Percentiles rank a stretch among this genome's conserved stretches.
phyloP scores from a whole-genome alignment of 2,888 invertebrate genomes.

The Epirrhoe alternata region DNA sequence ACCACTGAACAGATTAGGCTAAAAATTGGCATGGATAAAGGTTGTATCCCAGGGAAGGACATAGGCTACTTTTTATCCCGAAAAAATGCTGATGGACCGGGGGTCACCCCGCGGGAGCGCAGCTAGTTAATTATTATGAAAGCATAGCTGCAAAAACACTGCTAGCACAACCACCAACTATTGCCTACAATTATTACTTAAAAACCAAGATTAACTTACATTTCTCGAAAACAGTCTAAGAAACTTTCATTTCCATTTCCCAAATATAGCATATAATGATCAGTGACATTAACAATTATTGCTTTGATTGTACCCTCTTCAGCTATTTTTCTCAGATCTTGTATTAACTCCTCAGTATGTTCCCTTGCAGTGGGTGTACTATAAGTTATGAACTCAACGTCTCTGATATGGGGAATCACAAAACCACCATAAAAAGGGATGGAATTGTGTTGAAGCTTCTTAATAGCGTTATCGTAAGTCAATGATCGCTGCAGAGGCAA shows the following conservation, averaged over 20 bases:
- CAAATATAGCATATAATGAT: slow-evolving; percentile 68
- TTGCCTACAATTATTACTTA: no score
- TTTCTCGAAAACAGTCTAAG: slow-evolving; percentile 67
- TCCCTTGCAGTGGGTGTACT: slow-evolving; percentile 46
- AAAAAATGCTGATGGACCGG: no score
- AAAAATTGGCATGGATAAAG: no score
- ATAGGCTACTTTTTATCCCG: no score
- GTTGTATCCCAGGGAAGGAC: no score
- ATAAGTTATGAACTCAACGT: slow-evolving; percentile 68
- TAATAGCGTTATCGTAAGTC: slow-evolving; percentile 59
- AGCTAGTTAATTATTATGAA: no score
- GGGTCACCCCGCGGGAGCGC: no score
- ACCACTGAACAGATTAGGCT: no score
- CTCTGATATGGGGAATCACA: slow-evolving; percentile 70
- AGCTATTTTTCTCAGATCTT: slow-evolving; percentile 57
- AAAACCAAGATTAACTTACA: slow-evolving; percentile 62
- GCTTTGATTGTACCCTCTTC: slow-evolving; percentile 68
- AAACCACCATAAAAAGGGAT: slow-evolving; percentile 68
- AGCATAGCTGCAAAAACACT: no score
- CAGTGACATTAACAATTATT: slow-evolving; percentile 73
- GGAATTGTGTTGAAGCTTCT: slow-evolving; percentile 37
- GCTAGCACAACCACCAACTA: no score
- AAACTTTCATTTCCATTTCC: slow-evolving; percentile 69
- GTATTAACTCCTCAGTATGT: slow-evolving; percentile 54
- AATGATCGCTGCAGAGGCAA: slow-evolving; percentile 63